Evolutionary conservation across 2,113 vertebrate species (phyloP), one percentile per base, ranked within the genome.

Genomic region (Dromas ardeola): DNA sequence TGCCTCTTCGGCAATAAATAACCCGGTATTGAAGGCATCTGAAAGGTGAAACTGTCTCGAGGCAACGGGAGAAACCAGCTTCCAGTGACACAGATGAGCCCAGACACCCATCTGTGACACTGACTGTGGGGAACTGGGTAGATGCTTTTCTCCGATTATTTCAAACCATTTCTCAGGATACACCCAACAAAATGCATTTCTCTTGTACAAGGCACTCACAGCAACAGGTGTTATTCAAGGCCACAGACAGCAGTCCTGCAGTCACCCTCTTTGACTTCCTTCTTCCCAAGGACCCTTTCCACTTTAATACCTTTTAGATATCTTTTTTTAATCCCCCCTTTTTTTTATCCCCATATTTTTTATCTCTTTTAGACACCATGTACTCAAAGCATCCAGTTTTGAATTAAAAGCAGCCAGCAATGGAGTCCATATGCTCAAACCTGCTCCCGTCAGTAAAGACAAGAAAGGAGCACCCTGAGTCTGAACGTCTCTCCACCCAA

Each of bases 241-340:
- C 30, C 53, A 56, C 50, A 53, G 65, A 13, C 23, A 62, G 66
- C 76, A 80, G 17, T 84, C 53, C 77, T 77, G 40, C 77, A 61
- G 18, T 38, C 19, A 30, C 22, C 19, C 42, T 42, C 7, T 66
- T 56, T 23, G 52, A 72, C 62, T 17, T 66, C 36, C 42, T 52
- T 11, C 45, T 74, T 69, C 70, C 9, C 53, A 83, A 74, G 20
- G 40, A 81, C 25, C 9, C 21, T 49, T 85, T 43, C 61, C 42
- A 53, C 25, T 90, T 90, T 5, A 63, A 74, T 11, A 5, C 32
- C 10, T 45, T 88, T 34, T 29, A 92, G 13, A 0, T n/a, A 56
- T 5, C 12, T 13, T 63, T 69, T 58, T 73, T 9, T 30, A n/a
- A 0, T 2, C 6, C 14, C 8, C 8, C 3, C 3, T 6, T 23